phyloP scores from a whole-genome alignment of 2,797 vertebrate species.

The Micrastur ruficollis region DNA sequence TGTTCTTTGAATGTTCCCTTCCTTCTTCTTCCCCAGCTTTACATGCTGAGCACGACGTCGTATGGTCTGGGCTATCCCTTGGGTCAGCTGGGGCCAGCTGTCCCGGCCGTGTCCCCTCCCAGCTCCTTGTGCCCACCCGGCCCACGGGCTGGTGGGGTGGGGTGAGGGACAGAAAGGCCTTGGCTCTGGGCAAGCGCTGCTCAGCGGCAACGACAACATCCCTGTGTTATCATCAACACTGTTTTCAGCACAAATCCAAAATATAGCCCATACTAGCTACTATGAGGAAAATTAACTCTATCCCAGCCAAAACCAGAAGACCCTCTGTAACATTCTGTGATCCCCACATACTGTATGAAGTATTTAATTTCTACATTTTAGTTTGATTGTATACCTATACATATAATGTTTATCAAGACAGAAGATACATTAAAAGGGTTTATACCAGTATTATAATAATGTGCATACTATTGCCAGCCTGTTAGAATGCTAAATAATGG shows the following conservation, averaged over 20 bases:
- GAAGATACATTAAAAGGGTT: background rate
- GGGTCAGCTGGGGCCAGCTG: background rate
- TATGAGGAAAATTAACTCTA: too few relatives aligned
- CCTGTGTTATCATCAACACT: too few relatives aligned
- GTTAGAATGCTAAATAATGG: background rate
- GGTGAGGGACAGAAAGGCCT: background rate
- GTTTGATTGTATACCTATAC: background rate
- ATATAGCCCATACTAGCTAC: too few relatives aligned
- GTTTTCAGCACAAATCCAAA: background rate
- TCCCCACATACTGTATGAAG: background rate
- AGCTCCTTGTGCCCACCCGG: background rate
- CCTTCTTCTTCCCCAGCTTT: background rate
- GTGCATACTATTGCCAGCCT: background rate
- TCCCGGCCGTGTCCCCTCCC: background rate
- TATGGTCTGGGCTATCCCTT: background rate
- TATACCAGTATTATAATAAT: background rate
- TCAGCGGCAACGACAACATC: background rate
- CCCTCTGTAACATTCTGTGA: background rate
- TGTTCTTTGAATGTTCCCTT: background rate
- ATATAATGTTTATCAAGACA: background rate
- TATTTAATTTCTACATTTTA: background rate
- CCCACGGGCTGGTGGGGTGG: background rate
- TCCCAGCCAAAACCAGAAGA: too few relatives aligned
- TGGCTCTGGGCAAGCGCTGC: background rate
- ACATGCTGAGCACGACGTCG: too few relatives aligned